Percentiles rank a stretch among this genome's conserved stretches.
Conservation (phyloP, 2,888 invertebrate genomes). For the Eilema depressum region DNA sequence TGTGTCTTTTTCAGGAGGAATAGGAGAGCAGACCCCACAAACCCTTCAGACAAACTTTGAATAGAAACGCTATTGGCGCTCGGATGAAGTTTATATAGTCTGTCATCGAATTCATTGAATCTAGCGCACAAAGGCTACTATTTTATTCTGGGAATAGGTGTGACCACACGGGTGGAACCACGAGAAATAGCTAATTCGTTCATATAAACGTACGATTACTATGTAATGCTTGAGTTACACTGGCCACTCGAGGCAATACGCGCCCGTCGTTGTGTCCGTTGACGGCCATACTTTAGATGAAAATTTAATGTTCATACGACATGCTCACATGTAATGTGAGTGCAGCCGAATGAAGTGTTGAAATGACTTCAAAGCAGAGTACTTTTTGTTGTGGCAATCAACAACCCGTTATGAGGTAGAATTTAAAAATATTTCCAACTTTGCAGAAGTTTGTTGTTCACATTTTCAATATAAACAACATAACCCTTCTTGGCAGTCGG, state of each 20-base stretch:
- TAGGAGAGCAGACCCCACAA: no score
- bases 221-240: conserved; percentile 32
- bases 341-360: neutral
- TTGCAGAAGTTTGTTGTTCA: neutral
- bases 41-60: no score
- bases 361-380: neutral
- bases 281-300: conserved; percentile 1
- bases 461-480: no score
- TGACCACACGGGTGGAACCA: neutral
- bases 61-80: no score
- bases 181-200: neutral
- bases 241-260: neutral
- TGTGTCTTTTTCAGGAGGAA: no score
- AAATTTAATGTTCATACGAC: conserved; percentile 1
- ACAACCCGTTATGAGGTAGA: neutral
- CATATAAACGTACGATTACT: conserved; percentile 30
- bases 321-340: neutral
- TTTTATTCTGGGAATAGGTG: no score
- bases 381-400: neutral
- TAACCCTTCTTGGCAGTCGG: no score
- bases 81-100: no score
- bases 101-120: no score
- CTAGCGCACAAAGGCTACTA: no score
- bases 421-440: neutral
- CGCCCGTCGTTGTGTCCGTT: neutral